A percentile compares a stretch with the other conserved stretches of the same genome.
These are phyloP conservation scores for Nasonia longicornis DNA, from an alignment of 1,140 invertebrate genomes.

Conservation along the genomic window DNA sequence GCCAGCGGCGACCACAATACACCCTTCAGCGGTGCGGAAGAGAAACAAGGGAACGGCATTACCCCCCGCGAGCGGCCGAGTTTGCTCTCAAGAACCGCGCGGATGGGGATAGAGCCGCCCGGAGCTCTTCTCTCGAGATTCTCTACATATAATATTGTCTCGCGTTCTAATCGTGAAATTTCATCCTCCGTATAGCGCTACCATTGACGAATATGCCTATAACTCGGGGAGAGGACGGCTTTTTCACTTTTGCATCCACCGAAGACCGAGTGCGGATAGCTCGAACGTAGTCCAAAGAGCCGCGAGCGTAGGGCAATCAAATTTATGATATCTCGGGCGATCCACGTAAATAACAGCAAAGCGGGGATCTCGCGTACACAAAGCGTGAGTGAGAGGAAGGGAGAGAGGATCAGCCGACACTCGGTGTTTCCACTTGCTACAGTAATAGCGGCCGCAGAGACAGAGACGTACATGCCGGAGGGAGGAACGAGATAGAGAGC, in stretches of 20 bases:
- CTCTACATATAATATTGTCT: no score
- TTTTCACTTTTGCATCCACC: no score
- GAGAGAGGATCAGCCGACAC: background rate
- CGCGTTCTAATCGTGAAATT: no score
- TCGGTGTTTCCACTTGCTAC: background rate
- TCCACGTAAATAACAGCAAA: background rate
- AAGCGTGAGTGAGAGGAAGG: background rate
- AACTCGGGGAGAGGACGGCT: no score
- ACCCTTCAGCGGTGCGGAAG: slow-evolving; percentile 65
- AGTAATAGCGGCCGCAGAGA: background rate
- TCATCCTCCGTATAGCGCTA: no score
- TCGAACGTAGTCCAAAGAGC: no score
- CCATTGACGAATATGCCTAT: no score
- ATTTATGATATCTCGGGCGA: no score
- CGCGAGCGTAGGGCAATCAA: no score
- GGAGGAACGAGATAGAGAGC: background rate
- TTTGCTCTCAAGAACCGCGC: slow-evolving; percentile 52
- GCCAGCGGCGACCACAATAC: slow-evolving; percentile 64
- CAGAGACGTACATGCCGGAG: background rate
- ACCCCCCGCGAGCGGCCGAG: slow-evolving; percentile 58
- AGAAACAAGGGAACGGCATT: slow-evolving; percentile 68
- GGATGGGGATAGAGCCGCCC: background rate
- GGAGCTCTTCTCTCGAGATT: background rate
- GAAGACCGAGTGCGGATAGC: no score
- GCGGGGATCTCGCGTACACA: background rate